Evolutionary conservation across 2,888 invertebrate genomes (phyloP).

Genomic region (Dromius quadrimaculatus): DNA sequence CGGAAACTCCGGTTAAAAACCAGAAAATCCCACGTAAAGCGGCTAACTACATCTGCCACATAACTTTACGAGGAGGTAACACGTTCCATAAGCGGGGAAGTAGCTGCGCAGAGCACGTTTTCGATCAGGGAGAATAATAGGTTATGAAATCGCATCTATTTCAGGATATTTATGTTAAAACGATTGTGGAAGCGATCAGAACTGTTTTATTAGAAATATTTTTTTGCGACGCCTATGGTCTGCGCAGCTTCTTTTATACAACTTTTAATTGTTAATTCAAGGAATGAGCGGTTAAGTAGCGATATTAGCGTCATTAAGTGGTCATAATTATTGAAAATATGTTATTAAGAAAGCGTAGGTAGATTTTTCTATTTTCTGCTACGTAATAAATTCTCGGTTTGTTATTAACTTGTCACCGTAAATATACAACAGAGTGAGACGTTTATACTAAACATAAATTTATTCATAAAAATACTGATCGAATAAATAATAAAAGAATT

Average conservation of each 20-base stretch:
- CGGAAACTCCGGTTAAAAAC: slow-evolving; percentile 30
- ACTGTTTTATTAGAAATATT: too few species aligned
- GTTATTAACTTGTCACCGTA: slow-evolving; percentile 28
- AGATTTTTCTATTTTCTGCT: background rate
- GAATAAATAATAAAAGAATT: too few species aligned
- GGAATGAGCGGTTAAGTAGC: slow-evolving; percentile 6
- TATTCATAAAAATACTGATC: too few species aligned
- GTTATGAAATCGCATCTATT: too few species aligned
- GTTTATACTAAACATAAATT: too few species aligned
- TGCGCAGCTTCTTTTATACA: background rate
- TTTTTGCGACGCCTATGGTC: background rate
- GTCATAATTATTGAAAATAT: slow-evolving; percentile 14
- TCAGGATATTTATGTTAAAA: too few species aligned
- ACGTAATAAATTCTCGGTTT: slow-evolving; percentile 22
- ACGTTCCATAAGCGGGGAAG: too few species aligned
- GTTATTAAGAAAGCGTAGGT: slow-evolving; percentile 20
- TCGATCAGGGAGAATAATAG: too few species aligned
- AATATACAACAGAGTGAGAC: slow-evolving; percentile 2
- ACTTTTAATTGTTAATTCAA: slow-evolving; percentile 21
- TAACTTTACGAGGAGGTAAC: background rate
- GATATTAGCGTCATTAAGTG: slow-evolving; percentile 23
- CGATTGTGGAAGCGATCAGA: too few species aligned
- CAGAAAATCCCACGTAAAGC: slow-evolving; percentile 10
- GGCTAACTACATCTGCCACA: background rate
- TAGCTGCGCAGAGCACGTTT: too few species aligned